These are phyloP conservation scores for Apolygus lucorum DNA, from an alignment of 1,140 invertebrate genomes.

Conservation along the genomic window DNA sequence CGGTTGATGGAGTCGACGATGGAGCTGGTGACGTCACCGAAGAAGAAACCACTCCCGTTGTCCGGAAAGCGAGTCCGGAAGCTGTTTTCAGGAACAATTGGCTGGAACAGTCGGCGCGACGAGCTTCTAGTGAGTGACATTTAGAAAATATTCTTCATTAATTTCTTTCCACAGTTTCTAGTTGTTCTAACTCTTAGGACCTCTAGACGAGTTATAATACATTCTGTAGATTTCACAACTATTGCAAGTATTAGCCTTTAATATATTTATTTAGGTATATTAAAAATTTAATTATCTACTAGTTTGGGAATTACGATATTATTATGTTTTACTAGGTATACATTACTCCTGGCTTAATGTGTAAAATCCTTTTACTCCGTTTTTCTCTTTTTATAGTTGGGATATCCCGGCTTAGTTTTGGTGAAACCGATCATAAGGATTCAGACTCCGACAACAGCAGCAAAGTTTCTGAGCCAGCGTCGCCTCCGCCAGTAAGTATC, in stretches of 20 bases:
- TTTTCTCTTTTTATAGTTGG: slow-evolving; percentile 23
- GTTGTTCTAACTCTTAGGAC: too few species aligned
- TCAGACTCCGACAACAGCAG: slow-evolving; percentile 31
- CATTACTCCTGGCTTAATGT: too few species aligned
- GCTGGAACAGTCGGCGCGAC: slow-evolving; percentile 28
- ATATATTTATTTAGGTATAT: too few species aligned
- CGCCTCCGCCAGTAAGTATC: neutral
- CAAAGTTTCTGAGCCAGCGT: neutral
- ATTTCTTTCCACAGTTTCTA: too few species aligned
- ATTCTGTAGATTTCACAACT: too few species aligned
- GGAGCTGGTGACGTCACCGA: neutral
- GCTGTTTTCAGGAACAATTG: slow-evolving; percentile 41
- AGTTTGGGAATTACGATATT: too few species aligned
- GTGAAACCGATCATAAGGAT: slow-evolving; percentile 34
- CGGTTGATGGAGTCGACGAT: slow-evolving; percentile 31
- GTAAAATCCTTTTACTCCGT: too few species aligned
- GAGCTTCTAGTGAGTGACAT: slow-evolving; percentile 15
- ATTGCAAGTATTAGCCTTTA: too few species aligned
- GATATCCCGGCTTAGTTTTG: slow-evolving; percentile 25
- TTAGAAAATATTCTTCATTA: neutral
- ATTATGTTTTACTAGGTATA: too few species aligned
- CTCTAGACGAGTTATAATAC: too few species aligned
- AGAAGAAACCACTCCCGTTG: neutral
- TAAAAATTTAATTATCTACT: too few species aligned
- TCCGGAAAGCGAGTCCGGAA: slow-evolving; percentile 12